Evolutionary conservation across 2,113 vertebrate genomes (phyloP), one percentile per base, ranked within the genome.

Genomic region (Sitta europaea): DNA sequence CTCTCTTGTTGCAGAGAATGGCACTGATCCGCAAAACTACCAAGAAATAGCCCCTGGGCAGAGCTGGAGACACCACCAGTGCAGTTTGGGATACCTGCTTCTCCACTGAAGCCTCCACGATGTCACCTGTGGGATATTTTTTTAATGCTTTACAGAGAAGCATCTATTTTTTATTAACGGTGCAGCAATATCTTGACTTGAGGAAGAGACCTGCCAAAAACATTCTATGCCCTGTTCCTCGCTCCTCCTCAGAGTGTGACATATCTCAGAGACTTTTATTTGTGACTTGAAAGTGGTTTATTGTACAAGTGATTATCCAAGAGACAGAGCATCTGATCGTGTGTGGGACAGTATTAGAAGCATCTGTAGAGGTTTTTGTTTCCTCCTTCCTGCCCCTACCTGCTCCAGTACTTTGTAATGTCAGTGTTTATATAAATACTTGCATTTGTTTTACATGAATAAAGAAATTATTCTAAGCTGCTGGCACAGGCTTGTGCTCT

Each of bases 21-120:
- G 99, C 99, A 88, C 92, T 99, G 98, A 99, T 99, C 95, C 99
- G 99, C 97, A 99, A 99, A 98, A 99, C 99, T 45, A 99, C 99
- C 97, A 99, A 99, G 99, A 99, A 99, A 97, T 99, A 99, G 53
- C 95, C 81, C 73, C 94, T 15, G 72, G 94, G 70, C 92, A 86
- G 54, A 82, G 95, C 95, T 12, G 7, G 90, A 95, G 96, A 81
- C 48, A 84, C 89, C 66, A 15, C 84, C 93, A 67, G 48, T 47
- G 92, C 85, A 11, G 90, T 96, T 77, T 94, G 97, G 95, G 96
- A 96, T 93, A 82, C 88, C 96, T 95, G 86, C 91, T 62, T 94
- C 90, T 95, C 94, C 94, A 47, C 96, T 92, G 95, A 92, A 93
- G 86, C 94, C 90, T 96, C 96, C 94, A 63, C 38, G 7, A 96